Conservation (phyloP, 2,113 vertebrate species). For the Coptodon bakossiorum region DNA sequence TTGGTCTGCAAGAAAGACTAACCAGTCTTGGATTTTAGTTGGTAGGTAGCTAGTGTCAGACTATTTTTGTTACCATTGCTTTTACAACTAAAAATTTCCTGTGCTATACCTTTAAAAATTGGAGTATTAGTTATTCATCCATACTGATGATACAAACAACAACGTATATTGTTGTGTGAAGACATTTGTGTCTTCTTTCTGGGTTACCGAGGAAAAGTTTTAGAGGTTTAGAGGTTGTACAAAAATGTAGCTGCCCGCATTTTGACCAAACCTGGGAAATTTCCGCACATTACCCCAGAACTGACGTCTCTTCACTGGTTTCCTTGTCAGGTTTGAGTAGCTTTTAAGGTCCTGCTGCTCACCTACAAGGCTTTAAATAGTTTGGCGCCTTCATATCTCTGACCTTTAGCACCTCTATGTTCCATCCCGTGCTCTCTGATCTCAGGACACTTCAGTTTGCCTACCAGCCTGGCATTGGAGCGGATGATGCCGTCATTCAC, state of each 20-base stretch:
- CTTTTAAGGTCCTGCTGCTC: background rate
- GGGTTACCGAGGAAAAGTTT: background rate
- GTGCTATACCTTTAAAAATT: background rate
- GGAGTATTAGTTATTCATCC: background rate
- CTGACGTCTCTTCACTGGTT: background rate
- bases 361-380: background rate
- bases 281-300: background rate
- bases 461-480: too few relatives aligned
- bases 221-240: background rate
- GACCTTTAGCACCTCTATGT: background rate
- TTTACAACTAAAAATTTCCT: background rate
- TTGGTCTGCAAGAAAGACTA: background rate
- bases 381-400: background rate
- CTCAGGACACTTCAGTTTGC: background rate
- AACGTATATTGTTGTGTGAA: background rate
- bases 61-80: background rate
- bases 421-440: background rate
- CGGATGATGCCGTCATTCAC: too few relatives aligned
- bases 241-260: fast-evolving
- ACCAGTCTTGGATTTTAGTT: background rate
- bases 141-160: background rate
- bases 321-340: background rate
- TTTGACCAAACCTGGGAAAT: background rate
- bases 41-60: background rate
- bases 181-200: background rate